Percentiles rank a stretch among this genome's conserved stretches.
Evolutionary conservation across 2,888 invertebrate genomes (phyloP).

Genomic region (Drosophila limbata): DNA sequence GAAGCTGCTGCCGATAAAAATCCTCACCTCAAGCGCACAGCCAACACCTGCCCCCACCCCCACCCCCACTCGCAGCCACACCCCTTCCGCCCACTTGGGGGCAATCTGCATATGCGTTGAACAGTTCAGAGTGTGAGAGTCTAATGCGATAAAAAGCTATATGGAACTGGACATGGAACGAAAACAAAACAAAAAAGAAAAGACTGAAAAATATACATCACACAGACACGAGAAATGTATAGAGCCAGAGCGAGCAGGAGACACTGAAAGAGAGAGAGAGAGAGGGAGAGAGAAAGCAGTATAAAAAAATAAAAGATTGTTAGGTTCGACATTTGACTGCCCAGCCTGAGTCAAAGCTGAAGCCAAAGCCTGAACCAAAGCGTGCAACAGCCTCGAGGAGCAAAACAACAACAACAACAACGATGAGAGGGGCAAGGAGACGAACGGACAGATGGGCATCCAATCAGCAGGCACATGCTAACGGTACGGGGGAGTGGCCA

Average conservation of each 20-base stretch:
- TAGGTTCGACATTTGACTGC: constrained; percentile 76
- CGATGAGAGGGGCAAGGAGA: constrained; percentile 28
- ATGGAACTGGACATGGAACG: constrained; percentile 43
- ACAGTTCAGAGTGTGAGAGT: constrained; percentile 35
- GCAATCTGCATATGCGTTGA: constrained; percentile 57
- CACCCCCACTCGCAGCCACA: too few relatives aligned
- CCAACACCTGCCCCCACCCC: constrained; percentile 5
- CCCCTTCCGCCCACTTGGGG: neutral
- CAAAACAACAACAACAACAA: constrained; percentile 32
- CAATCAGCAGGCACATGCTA: constrained; percentile 72
- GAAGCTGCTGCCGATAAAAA: constrained; percentile 68
- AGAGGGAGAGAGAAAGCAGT: constrained; percentile 3
- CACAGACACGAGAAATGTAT: constrained; percentile 22
- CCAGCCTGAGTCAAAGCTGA: constrained; percentile 47
- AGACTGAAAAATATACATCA: constrained; percentile 29
- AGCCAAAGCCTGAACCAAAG: constrained; percentile 35
- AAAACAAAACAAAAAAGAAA: constrained; percentile 8
- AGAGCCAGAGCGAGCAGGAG: neutral
- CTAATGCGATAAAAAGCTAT: constrained; percentile 64
- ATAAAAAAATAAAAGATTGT: constrained; percentile 44
- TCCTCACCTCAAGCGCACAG: constrained; percentile 56
- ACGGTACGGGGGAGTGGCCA: constrained; percentile 67
- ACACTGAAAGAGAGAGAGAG: constrained; percentile 9
- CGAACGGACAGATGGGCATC: constrained; percentile 47
- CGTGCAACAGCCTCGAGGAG: constrained; percentile 56